Evolutionary conservation across 2,888 invertebrate species (phyloP).

Genomic region (Strigamia crassipes): DNA sequence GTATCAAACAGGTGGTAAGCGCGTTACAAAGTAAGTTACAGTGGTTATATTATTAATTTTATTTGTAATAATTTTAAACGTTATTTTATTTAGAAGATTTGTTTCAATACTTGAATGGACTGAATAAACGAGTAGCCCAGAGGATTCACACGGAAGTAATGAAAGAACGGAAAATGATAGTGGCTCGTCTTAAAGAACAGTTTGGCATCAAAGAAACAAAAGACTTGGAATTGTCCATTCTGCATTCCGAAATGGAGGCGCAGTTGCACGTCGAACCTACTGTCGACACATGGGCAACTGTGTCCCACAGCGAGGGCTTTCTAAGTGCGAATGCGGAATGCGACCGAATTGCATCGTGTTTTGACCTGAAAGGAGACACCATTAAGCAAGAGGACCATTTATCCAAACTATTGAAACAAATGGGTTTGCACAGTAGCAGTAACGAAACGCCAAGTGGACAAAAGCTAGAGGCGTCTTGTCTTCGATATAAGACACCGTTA

Average conservation of each 20-base stretch:
- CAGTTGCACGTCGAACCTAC: neutral
- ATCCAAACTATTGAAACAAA: neutral
- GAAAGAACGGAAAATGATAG: slow-evolving; percentile 28
- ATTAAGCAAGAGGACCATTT: neutral
- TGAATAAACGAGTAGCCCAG: slow-evolving; percentile 29
- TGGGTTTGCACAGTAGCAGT: neutral
- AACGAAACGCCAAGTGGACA: neutral
- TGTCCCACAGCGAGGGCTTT: neutral
- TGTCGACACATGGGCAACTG: neutral
- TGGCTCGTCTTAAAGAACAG: slow-evolving; percentile 19
- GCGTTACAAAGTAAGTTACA: slow-evolving; percentile 34
- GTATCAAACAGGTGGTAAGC: neutral
- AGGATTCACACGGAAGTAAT: slow-evolving; percentile 36
- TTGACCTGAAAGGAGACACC: neutral
- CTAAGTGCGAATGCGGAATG: neutral
- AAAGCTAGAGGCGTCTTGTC: slow-evolving; percentile 13
- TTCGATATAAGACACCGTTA: neutral
- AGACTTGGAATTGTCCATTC: neutral
- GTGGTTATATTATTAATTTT: neutral
- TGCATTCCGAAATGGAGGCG: neutral
- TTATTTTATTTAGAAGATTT: slow-evolving; percentile 21
- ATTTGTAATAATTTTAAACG: neutral
- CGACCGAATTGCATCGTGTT: neutral
- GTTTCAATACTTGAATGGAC: slow-evolving; percentile 12
- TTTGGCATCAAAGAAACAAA: slow-evolving; percentile 5